Conservation (phyloP, 1,140 invertebrate species). For the Galleria mellonella region DNA sequence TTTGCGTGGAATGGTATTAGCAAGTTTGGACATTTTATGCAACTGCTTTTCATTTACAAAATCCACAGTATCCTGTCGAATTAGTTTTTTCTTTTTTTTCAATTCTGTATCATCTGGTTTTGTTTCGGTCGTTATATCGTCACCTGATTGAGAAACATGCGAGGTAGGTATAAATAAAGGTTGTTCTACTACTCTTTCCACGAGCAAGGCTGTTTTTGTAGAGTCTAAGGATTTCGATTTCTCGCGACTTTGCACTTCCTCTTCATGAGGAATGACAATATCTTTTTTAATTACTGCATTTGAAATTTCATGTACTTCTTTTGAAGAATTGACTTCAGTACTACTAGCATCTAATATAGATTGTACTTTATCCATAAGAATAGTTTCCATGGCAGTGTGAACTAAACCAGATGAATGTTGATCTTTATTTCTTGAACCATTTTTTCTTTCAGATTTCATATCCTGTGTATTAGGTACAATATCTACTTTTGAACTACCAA, state of each 20-base stretch:
- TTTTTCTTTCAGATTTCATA: not conserved
- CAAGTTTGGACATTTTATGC: conserved; percentile 54
- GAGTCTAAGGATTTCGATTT: too few relatives aligned
- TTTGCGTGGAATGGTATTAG: conserved; percentile 26
- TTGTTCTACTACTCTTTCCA: too few relatives aligned
- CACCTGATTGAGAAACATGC: not conserved
- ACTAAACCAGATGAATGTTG: conserved; percentile 21
- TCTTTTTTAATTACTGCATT: too few relatives aligned
- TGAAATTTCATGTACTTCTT: too few relatives aligned
- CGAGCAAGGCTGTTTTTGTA: too few relatives aligned
- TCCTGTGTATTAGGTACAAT: conserved; percentile 1
- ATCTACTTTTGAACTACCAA: conserved; percentile 5
- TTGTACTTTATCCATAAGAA: conserved; percentile 49
- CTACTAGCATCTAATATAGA: conserved; percentile 7
- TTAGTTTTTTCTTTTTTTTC: conserved; percentile 31
- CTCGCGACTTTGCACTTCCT: too few relatives aligned
- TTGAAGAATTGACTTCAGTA: not conserved
- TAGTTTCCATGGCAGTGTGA: conserved; percentile 51
- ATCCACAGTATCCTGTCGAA: conserved; percentile 50
- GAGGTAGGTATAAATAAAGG: too few relatives aligned
- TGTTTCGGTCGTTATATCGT: not conserved
- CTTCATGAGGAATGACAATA: too few relatives aligned
- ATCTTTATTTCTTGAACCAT: not conserved
- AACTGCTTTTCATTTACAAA: conserved; percentile 30
- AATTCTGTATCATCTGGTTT: not conserved